Base-by-base conservation (phyloP, 2,888 invertebrate species). In the Uropetala carovei region DNA sequence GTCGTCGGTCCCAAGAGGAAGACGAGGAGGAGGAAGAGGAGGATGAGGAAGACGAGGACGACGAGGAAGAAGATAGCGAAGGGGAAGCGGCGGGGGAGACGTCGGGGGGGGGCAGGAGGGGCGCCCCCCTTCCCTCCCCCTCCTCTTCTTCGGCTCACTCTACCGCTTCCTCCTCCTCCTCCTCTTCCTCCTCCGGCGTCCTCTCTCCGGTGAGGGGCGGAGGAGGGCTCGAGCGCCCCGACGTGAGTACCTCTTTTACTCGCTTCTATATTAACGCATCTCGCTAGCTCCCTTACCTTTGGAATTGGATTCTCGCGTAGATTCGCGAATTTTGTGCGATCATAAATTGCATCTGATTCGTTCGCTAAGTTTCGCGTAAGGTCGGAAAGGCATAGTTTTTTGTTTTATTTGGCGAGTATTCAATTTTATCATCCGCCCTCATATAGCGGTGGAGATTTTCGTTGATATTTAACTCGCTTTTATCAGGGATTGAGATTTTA, bases 161-260 rank as follows among this genome's bases (percentile, higher is more conserved):
- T 58, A 30, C 64, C 58, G 56, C 68, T 27, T 86, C 84, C 86
- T 85, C 68, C 43, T 92, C 64, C 64, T 30, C 89, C 64, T 43
- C 68, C 64, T 86, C 86, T 30, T 86, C 86, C 86, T 86, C 86
- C 60, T 86, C 86, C 60, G 64, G 89, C 89, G 89, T 89, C 60
- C 89, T 89, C 64, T 89, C 89, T n/a, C 89, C 89, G n/a, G 89
- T 89, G 89, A 89, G 89, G 59, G 89, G 89, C 64, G 89, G 89
- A 22, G 89, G 89, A 64, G 89, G 89, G 89, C 89, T 89, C 64
- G 89, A 89, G 4, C 60, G 60, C 89, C 89, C 89, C 30, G 89
- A 89, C 68, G 89, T 89, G 64, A 89, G 89, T 89, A 89, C 18
- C 27, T 43, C 18, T 43, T 64, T 30, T 30, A 10, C 18, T 16